Conservation (phyloP, 2,797 vertebrate species). For the Anguilla obscura region DNA sequence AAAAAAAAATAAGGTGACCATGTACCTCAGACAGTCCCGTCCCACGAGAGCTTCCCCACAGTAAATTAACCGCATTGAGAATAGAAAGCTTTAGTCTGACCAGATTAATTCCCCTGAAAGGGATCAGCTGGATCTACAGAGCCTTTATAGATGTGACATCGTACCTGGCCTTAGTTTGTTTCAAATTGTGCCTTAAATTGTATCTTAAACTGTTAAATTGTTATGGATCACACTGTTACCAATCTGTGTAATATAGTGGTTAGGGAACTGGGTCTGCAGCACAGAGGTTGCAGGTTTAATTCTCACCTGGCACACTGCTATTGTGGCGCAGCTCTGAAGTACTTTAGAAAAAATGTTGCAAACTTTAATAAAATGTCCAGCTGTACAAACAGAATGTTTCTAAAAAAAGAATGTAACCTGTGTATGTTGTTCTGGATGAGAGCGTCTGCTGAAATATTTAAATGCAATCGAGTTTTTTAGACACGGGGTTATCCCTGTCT, state of each 20-base stretch:
- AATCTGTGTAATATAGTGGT: too few relatives aligned
- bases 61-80: background rate
- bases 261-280: too few relatives aligned
- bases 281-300: too few relatives aligned
- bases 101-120: background rate
- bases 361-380: background rate
- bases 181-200: too few relatives aligned
- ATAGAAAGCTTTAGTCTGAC: background rate
- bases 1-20: slow-evolving; percentile 6
- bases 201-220: too few relatives aligned
- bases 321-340: background rate
- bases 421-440: background rate
- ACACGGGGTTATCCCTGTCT: background rate
- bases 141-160: background rate
- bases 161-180: too few relatives aligned
- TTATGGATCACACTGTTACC: too few relatives aligned
- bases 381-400: background rate
- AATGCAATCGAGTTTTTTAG: background rate
- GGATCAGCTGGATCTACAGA: background rate
- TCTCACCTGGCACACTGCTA: too few relatives aligned
- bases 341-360: background rate
- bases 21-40: background rate
- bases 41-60: background rate
- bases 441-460: background rate
- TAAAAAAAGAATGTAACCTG: background rate